Conservation (phyloP, 1,140 invertebrate species). For the Belonocnema kinseyi region DNA sequence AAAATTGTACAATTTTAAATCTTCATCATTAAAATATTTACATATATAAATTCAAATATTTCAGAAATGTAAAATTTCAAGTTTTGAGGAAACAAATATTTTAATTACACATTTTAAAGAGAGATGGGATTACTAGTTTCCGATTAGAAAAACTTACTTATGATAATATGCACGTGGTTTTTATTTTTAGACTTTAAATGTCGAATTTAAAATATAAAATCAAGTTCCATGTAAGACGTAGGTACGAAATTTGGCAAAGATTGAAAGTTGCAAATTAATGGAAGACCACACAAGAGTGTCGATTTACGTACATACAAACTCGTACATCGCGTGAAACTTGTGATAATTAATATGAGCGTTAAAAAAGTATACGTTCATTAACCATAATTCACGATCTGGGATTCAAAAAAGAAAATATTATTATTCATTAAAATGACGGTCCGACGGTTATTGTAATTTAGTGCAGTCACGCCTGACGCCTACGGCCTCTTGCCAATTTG, state of each 20-base stretch:
- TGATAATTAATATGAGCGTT: slow-evolving; percentile 12
- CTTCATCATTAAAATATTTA: too few species aligned
- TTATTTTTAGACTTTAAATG: too few species aligned
- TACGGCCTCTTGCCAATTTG: slow-evolving; percentile 16
- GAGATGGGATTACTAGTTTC: too few species aligned
- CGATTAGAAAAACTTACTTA: too few species aligned
- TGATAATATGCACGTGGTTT: too few species aligned
- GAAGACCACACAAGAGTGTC: neutral
- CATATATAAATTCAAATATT: too few species aligned
- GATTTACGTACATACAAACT: neutral
- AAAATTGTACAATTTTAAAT: too few species aligned
- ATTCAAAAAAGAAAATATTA: slow-evolving; percentile 22
- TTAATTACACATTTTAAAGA: too few species aligned
- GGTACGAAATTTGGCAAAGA: neutral
- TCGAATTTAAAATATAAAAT: too few species aligned
- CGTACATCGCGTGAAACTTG: neutral
- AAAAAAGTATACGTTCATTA: neutral
- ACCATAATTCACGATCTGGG: neutral
- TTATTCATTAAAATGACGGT: slow-evolving; percentile 22
- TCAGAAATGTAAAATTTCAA: too few species aligned
- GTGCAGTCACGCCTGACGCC: slow-evolving; percentile 31
- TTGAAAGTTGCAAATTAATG: neutral
- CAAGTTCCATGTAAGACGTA: too few species aligned
- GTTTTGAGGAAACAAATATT: too few species aligned
- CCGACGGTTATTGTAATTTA: slow-evolving; percentile 23